Percentiles rank a stretch among this genome's conserved stretches.
These are phyloP conservation scores for Sinocyclocheilus rhinocerous DNA, from an alignment of 2,113 vertebrate species.

Conservation along the genomic window DNA sequence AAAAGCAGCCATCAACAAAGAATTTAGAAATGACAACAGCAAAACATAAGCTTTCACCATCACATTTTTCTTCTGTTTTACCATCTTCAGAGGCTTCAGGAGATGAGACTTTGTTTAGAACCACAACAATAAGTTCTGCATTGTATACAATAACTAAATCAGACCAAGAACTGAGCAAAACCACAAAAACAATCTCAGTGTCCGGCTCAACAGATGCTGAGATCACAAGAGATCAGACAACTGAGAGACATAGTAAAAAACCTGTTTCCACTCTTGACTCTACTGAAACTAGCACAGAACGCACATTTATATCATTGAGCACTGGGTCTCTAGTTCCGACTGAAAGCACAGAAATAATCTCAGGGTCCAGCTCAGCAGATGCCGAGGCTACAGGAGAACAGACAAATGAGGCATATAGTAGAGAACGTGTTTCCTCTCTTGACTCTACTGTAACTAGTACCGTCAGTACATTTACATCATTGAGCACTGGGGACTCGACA, in stretches of 20 bases:
- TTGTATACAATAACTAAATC: neutral
- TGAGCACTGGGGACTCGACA: neutral
- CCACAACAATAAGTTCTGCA: neutral
- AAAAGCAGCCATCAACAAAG: neutral
- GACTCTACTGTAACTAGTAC: neutral
- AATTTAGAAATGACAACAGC: neutral
- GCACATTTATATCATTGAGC: neutral
- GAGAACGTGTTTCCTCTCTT: neutral
- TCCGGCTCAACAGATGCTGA: neutral
- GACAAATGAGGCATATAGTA: neutral
- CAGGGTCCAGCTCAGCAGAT: neutral
- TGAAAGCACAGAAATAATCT: neutral
- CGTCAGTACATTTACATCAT: neutral
- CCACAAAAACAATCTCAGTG: neutral
- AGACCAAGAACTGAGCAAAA: conserved; percentile 1
- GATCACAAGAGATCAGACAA: neutral
- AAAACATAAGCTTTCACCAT: neutral
- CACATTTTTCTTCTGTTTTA: neutral
- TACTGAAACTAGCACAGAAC: neutral
- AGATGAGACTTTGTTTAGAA: conserved; percentile 16
- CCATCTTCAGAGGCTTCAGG: conserved; percentile 16
- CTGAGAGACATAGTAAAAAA: neutral
- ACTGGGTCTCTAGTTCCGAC: neutral
- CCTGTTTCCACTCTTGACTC: neutral
- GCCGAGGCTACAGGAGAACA: neutral